Conservation (phyloP, 1,140 invertebrate species). For the Nixonia krombeini region DNA sequence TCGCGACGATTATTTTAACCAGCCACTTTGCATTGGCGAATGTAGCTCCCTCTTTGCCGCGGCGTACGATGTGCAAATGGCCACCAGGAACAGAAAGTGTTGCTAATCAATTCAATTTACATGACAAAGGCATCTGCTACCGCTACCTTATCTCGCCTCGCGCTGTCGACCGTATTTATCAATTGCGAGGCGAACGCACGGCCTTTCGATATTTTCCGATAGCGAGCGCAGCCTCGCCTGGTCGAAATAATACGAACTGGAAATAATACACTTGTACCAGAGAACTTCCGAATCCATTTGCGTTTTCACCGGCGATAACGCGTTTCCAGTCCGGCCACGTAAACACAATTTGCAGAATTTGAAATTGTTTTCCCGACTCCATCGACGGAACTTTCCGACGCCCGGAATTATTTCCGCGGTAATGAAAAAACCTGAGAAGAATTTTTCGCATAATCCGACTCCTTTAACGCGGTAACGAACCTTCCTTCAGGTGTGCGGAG, state of each 20-base stretch:
- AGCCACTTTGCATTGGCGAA: slow-evolving; percentile 50
- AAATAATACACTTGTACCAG: too few relatives aligned
- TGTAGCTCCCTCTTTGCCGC: slow-evolving; percentile 17
- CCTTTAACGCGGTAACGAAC: slow-evolving; percentile 7
- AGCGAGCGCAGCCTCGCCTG: too few relatives aligned
- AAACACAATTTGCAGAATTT: slow-evolving; percentile 31
- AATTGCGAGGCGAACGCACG: background rate
- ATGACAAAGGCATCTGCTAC: slow-evolving; percentile 29
- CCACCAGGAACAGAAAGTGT: slow-evolving; percentile 16
- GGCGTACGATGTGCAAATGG: slow-evolving; percentile 16
- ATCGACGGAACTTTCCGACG: slow-evolving; percentile 30
- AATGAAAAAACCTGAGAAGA: slow-evolving; percentile 21
- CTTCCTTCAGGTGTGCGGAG: background rate
- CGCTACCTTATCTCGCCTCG: slow-evolving; percentile 14
- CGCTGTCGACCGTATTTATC: slow-evolving; percentile 6
- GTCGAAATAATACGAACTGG: too few relatives aligned
- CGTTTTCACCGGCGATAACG: slow-evolving; percentile 11
- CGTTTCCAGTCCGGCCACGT: slow-evolving; percentile 30
- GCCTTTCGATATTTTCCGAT: too few relatives aligned
- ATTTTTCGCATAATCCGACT: slow-evolving; percentile 5
- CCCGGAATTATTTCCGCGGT: slow-evolving; percentile 21
- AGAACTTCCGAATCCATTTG: slow-evolving; percentile 11
- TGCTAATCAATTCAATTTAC: slow-evolving; percentile 30
- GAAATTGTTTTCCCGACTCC: slow-evolving; percentile 32
- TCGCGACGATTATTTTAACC: slow-evolving; percentile 64